These are phyloP conservation scores for Scaptomyza montana DNA, from an alignment of 1,140 invertebrate genomes.

Conservation along the genomic window DNA sequence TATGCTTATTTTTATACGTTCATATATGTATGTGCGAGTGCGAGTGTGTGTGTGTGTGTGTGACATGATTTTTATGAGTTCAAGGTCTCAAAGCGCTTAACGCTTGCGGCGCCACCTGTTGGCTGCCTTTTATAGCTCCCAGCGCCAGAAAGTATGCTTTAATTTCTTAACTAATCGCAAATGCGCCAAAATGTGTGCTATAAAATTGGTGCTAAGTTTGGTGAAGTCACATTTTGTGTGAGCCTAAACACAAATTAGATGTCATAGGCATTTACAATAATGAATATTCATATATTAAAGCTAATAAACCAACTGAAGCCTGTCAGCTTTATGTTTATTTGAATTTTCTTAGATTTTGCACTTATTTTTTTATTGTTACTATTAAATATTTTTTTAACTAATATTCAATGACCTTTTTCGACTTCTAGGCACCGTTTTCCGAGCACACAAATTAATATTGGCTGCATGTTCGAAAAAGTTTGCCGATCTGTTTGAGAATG, in stretches of 20 bases:
- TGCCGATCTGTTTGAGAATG: constrained; percentile 95
- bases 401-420: background rate
- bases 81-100: constrained; percentile 73
- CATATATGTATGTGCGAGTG: constrained; percentile 29
- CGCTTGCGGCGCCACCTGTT: constrained; percentile 64
- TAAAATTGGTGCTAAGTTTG: too few relatives aligned
- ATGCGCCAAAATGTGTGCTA: constrained; percentile 7
- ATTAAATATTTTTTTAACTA: too few relatives aligned
- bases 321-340: too few relatives aligned
- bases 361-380: too few relatives aligned
- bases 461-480: constrained; percentile 97
- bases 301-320: too few relatives aligned
- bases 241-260: too few relatives aligned
- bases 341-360: too few relatives aligned
- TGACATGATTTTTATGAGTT: constrained; percentile 83
- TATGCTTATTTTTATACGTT: constrained; percentile 25
- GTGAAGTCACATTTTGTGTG: too few relatives aligned
- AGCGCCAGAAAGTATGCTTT: constrained; percentile 44
- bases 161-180: constrained; percentile 30
- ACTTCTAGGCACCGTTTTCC: constrained; percentile 92
- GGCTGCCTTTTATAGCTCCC: constrained; percentile 36
- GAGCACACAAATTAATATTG: constrained; percentile 95
- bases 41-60: constrained; percentile 54
- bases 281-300: too few relatives aligned
- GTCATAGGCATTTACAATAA: too few relatives aligned